Percentiles rank a stretch among this genome's conserved stretches.
Evolutionary conservation across 2,888 invertebrate genomes (phyloP).

Genomic region (Orthosia gothica): DNA sequence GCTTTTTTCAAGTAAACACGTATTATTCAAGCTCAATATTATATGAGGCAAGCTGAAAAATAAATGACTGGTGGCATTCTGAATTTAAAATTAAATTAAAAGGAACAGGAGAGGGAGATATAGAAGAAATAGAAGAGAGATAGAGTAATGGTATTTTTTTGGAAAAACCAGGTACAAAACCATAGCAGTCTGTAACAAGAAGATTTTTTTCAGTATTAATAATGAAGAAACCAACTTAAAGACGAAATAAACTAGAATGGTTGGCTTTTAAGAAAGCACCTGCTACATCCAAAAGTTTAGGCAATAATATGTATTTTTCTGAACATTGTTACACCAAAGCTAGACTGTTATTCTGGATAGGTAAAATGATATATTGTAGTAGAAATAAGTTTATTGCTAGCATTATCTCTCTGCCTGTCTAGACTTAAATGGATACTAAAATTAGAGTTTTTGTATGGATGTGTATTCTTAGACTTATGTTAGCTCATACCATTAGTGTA

Average conservation of each 20-base stretch:
- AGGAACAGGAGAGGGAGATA: not conserved
- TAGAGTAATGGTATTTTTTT: too few species aligned
- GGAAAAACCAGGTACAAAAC: too few species aligned
- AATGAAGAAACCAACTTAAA: not conserved
- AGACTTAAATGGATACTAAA: conserved; percentile 49
- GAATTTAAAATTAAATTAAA: not conserved
- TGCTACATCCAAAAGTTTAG: conserved; percentile 36
- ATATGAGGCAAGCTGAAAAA: not conserved
- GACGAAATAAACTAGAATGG: not conserved
- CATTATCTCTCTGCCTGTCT: conserved; percentile 36
- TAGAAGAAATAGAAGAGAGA: too few species aligned
- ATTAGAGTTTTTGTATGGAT: conserved; percentile 48
- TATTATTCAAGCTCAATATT: not conserved
- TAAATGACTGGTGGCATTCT: not conserved
- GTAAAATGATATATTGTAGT: conserved; percentile 23
- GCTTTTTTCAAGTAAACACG: not conserved
- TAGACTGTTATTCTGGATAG: not conserved
- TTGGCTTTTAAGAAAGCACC: conserved; percentile 27
- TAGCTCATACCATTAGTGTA: conserved; percentile 10
- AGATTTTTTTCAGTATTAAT: not conserved
- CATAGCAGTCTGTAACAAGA: not conserved
- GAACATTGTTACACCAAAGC: conserved; percentile 9
- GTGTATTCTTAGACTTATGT: not conserved
- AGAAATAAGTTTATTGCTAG: conserved; percentile 49
- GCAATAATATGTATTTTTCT: conserved; percentile 46